phyloP scores from a whole-genome alignment of 2,113 vertebrate species.

The Callithrix jacchus region DNA sequence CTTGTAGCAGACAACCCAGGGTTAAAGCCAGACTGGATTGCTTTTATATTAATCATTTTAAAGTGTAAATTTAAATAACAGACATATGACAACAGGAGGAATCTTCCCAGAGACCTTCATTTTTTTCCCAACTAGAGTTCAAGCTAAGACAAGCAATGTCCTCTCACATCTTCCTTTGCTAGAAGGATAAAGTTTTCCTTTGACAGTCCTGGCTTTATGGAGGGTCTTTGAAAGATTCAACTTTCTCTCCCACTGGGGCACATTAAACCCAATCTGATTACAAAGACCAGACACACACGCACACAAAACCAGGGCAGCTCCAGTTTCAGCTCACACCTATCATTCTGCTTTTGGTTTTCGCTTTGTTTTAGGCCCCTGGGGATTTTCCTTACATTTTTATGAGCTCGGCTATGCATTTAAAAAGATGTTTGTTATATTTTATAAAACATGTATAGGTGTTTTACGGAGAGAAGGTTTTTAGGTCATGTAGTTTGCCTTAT shows the following conservation, averaged over 20 bases:
- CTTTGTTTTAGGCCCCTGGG: slow-evolving; percentile 44
- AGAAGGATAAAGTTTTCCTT: not conserved
- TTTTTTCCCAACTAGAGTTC: not conserved
- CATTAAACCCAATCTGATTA: slow-evolving; percentile 21
- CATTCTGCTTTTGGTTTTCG: slow-evolving; percentile 49
- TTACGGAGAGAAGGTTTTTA: slow-evolving; percentile 46
- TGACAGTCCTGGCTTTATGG: not conserved
- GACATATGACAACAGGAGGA: not conserved
- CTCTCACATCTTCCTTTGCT: not conserved
- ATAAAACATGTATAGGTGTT: slow-evolving; percentile 65
- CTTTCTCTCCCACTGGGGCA: not conserved
- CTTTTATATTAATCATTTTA: slow-evolving; percentile 32
- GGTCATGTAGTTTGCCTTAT: slow-evolving; percentile 51
- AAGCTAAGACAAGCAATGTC: not conserved
- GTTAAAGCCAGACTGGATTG: not conserved
- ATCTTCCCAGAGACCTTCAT: not conserved
- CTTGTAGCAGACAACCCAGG: not conserved
- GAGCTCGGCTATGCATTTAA: slow-evolving; percentile 61
- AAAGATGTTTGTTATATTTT: slow-evolving; percentile 68
- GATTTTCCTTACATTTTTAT: slow-evolving; percentile 54
- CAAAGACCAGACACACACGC: not conserved
- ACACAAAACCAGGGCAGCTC: not conserved
- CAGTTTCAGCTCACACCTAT: slow-evolving; percentile 32
- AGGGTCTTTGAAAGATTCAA: not conserved
- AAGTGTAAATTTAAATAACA: slow-evolving; percentile 19